Conservation (phyloP, 2,113 vertebrate genomes). For the Caranx melampygus region DNA sequence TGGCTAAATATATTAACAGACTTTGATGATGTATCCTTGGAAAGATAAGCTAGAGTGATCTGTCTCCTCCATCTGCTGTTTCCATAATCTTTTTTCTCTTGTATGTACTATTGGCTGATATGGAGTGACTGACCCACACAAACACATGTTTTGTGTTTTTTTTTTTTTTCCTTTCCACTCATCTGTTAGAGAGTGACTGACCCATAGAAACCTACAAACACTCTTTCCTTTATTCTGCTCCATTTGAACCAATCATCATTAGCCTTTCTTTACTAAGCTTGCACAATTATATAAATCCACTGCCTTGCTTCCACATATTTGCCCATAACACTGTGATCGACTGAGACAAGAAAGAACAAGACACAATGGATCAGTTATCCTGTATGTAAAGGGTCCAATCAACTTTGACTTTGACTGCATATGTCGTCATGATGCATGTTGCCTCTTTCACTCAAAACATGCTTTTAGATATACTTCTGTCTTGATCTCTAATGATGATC, state of each 20-base stretch:
- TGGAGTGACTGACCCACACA: background rate
- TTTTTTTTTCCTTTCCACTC: background rate
- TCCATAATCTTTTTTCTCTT: background rate
- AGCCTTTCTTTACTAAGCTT: slow-evolving; percentile 45
- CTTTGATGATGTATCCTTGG: background rate
- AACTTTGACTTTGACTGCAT: background rate
- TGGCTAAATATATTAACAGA: background rate
- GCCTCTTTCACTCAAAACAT: background rate
- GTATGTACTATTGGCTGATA: background rate
- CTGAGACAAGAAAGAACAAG: slow-evolving; percentile 20
- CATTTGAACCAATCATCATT: slow-evolving; percentile 59
- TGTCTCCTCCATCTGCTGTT: background rate
- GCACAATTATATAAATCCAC: slow-evolving; percentile 43
- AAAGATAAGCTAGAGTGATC: background rate
- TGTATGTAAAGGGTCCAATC: slow-evolving; percentile 10
- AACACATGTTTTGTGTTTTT: background rate
- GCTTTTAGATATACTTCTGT: background rate
- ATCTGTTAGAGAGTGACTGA: slow-evolving; percentile 13
- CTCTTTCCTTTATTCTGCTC: slow-evolving; percentile 26
- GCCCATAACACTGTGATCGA: background rate
- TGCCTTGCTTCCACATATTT: slow-evolving; percentile 21
- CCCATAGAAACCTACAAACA: slow-evolving; percentile 33
- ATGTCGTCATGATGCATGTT: background rate
- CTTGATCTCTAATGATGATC: background rate
- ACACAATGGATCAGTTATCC: slow-evolving; percentile 17